These are phyloP conservation scores for Rhincodon typus DNA, from an alignment of 2,797 vertebrate species.

Conservation along the genomic window DNA sequence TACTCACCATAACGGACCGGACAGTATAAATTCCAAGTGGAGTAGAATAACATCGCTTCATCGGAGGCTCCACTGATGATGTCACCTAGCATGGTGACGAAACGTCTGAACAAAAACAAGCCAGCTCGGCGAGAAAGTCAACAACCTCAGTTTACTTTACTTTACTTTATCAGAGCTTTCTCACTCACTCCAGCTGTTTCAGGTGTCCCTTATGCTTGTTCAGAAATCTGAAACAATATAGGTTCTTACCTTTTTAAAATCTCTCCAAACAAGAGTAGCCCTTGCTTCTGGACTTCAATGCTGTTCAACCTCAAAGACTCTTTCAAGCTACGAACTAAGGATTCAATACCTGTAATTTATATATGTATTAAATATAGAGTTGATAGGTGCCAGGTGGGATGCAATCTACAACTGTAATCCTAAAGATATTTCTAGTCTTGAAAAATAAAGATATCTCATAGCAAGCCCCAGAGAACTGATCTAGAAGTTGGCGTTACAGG, in stretches of 20 bases:
- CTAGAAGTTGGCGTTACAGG: neutral
- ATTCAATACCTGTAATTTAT: conserved; percentile 72
- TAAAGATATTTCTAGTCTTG: neutral
- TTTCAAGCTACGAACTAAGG: conserved; percentile 78
- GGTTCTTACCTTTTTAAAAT: conserved; percentile 75
- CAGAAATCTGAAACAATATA: neutral
- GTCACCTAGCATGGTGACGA: too few relatives aligned
- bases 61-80: too few relatives aligned
- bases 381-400: too few relatives aligned
- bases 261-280: conserved; percentile 75
- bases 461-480: neutral
- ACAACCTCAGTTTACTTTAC: too few relatives aligned
- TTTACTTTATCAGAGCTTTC: too few relatives aligned
- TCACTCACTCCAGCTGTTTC: neutral
- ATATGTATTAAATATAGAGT: neutral
- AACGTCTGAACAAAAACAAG: too few relatives aligned
- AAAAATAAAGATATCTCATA: neutral
- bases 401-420: neutral
- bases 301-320: conserved; percentile 65
- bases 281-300: conserved; percentile 74
- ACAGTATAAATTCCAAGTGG: too few relatives aligned
- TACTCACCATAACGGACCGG: too few relatives aligned
- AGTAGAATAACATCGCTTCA: too few relatives aligned
- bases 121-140: too few relatives aligned
- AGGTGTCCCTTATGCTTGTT: neutral